Evolutionary conservation across 2,113 vertebrate species (phyloP).

Genomic region (Heloderma charlesbogerti): DNA sequence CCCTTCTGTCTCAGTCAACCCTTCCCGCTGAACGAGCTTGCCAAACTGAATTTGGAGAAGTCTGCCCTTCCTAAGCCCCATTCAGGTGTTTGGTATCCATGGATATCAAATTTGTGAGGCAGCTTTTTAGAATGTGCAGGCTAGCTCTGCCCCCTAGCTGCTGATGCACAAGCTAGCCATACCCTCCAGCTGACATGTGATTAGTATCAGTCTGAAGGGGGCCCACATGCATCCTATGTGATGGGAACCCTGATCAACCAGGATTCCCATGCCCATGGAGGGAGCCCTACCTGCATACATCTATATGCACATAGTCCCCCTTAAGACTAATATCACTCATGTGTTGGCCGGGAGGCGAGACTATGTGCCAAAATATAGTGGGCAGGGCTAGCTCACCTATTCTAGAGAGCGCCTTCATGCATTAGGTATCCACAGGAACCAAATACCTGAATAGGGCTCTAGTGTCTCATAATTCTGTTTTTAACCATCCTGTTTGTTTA

Average conservation of each 20-base stretch:
- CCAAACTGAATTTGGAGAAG: conserved; percentile 28
- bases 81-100: not conserved
- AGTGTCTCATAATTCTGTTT: conserved; percentile 40
- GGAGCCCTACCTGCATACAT: not conserved
- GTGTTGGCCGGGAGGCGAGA: no score
- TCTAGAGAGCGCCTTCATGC: not conserved
- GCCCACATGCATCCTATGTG: not conserved
- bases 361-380: not conserved
- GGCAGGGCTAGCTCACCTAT: not conserved
- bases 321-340: not conserved
- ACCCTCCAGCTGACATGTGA: not conserved
- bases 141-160: not conserved
- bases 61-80: not conserved
- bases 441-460: not conserved
- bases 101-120: not conserved
- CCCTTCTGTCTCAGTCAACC: not conserved
- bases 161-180: not conserved
- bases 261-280: no score
- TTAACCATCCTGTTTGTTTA: conserved; percentile 57
- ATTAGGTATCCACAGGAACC: not conserved
- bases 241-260: not conserved
- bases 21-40: conserved; percentile 32
- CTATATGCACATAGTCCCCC: not conserved
- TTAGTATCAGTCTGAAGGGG: not conserved
- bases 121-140: not conserved